phyloP scores from a whole-genome alignment of 2,888 invertebrate species.

The Amorpha juglandis region DNA sequence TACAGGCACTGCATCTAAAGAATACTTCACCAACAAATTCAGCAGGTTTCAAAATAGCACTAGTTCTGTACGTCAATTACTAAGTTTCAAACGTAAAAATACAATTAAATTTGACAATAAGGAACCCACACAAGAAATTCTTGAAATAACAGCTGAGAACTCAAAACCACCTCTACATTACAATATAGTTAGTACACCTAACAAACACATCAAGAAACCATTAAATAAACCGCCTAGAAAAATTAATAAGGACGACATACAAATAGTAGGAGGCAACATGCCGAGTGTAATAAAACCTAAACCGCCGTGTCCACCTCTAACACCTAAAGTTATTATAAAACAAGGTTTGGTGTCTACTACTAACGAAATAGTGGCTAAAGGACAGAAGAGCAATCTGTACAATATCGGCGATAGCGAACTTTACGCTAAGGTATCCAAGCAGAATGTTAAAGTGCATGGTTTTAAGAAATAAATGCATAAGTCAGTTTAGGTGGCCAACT shows the following conservation, averaged over 20 bases:
- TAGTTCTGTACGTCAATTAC: conserved; percentile 35
- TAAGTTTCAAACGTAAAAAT: conserved; percentile 38
- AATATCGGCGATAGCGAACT: conserved; percentile 44
- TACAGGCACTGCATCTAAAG: conserved; percentile 28
- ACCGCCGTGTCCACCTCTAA: conserved; percentile 35
- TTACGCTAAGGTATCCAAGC: conserved; percentile 40
- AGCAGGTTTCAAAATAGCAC: conserved; percentile 41
- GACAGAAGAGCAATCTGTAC: conserved; percentile 44
- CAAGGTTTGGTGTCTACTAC: conserved; percentile 87
- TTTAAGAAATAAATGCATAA: conserved; percentile 38
- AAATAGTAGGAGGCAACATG: conserved; percentile 49
- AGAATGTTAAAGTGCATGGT: conserved; percentile 43
- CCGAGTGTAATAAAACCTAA: conserved; percentile 36
- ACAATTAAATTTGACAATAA: conserved; percentile 14
- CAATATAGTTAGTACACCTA: conserved; percentile 2
- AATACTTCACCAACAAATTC: conserved; percentile 38
- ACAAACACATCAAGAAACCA: conserved; percentile 40
- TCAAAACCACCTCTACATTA: conserved; percentile 17
- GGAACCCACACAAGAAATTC: neutral
- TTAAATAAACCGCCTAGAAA: conserved; percentile 58
- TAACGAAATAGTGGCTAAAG: conserved; percentile 73
- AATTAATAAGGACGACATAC: conserved; percentile 70
- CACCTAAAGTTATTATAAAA: conserved; percentile 81
- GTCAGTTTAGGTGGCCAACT: neutral
- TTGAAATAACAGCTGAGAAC: conserved; percentile 27